A percentile compares a stretch with the other conserved stretches of the same genome.
These are phyloP conservation scores for Volucella zonaria DNA, from an alignment of 2,888 invertebrate species.

Conservation along the genomic window DNA sequence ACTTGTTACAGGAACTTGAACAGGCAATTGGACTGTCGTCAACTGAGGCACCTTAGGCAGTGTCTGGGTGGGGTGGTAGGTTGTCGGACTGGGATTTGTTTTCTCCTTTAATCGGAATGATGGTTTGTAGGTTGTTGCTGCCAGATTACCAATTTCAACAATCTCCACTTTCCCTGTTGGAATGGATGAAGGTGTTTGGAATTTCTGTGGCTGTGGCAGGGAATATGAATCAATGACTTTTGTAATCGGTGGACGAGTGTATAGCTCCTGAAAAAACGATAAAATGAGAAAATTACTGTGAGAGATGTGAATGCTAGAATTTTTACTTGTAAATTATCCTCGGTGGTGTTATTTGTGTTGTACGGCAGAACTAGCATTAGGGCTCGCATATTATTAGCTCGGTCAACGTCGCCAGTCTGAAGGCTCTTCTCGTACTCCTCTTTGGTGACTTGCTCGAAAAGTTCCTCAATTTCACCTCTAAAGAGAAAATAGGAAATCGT, in stretches of 20 bases:
- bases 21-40: slow-evolving; percentile 78
- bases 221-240: slow-evolving; percentile 80
- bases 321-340: slow-evolving; percentile 80
- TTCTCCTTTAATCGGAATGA: slow-evolving; percentile 78
- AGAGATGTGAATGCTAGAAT: background rate
- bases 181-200: slow-evolving; percentile 78
- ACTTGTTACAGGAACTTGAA: slow-evolving; percentile 41
- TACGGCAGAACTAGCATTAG: slow-evolving; percentile 82
- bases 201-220: slow-evolving; percentile 79
- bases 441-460: slow-evolving; percentile 82
- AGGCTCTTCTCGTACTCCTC: slow-evolving; percentile 82
- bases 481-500: slow-evolving; percentile 1
- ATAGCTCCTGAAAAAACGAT: slow-evolving; percentile 78
- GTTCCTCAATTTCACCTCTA: slow-evolving; percentile 82
- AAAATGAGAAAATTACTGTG: slow-evolving; percentile 3
- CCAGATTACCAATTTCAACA: slow-evolving; percentile 78
- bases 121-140: slow-evolving; percentile 83
- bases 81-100: slow-evolving; percentile 68
- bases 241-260: slow-evolving; percentile 81
- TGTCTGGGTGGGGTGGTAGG: slow-evolving; percentile 75
- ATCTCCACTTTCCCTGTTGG: slow-evolving; percentile 77
- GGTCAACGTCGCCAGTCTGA: slow-evolving; percentile 80
- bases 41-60: slow-evolving; percentile 18
- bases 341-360: slow-evolving; percentile 81
- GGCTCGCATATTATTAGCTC: slow-evolving; percentile 82